phyloP scores from a whole-genome alignment of 2,888 invertebrate genomes.

The Bibio marci region DNA sequence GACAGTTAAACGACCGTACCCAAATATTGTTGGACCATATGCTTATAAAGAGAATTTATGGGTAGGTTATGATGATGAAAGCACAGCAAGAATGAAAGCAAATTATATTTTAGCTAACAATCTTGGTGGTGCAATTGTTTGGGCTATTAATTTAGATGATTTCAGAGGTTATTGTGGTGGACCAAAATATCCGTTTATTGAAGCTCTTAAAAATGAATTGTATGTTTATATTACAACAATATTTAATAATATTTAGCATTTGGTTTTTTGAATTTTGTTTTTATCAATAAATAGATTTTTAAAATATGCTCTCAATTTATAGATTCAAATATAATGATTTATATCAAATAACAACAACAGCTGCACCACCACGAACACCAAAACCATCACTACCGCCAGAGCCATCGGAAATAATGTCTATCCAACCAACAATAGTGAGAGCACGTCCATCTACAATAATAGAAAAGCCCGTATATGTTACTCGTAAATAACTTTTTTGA shows the following conservation, averaged over 20 bases:
- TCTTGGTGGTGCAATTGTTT: conserved; percentile 51
- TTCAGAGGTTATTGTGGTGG: conserved; percentile 80
- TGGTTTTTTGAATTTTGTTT: conserved; percentile 19
- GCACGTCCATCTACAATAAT: too few relatives aligned
- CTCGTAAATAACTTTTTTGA: too few relatives aligned
- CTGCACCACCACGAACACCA: conserved; percentile 63
- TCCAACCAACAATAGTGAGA: conserved; percentile 8
- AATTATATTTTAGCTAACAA: conserved; percentile 69
- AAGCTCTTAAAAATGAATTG: conserved; percentile 73
- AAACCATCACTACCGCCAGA: conserved; percentile 51
- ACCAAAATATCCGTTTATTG: conserved; percentile 77
- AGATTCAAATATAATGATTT: too few relatives aligned
- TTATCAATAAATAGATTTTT: too few relatives aligned
- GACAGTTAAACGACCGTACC: conserved; percentile 67
- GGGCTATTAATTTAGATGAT: conserved; percentile 83
- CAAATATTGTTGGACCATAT: conserved; percentile 75
- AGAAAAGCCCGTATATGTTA: too few relatives aligned
- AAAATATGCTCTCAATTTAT: too few relatives aligned
- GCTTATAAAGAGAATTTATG: conserved; percentile 77
- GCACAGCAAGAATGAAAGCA: conserved; percentile 65
- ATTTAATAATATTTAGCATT: conserved; percentile 11
- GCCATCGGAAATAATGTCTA: conserved; percentile 29
- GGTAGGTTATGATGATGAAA: conserved; percentile 85
- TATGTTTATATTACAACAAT: conserved; percentile 35
- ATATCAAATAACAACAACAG: conserved; percentile 37